Percentiles rank a stretch among this genome's conserved stretches.
phyloP scores from a whole-genome alignment of 2,888 invertebrate genomes.

The Orthosia cruda region DNA sequence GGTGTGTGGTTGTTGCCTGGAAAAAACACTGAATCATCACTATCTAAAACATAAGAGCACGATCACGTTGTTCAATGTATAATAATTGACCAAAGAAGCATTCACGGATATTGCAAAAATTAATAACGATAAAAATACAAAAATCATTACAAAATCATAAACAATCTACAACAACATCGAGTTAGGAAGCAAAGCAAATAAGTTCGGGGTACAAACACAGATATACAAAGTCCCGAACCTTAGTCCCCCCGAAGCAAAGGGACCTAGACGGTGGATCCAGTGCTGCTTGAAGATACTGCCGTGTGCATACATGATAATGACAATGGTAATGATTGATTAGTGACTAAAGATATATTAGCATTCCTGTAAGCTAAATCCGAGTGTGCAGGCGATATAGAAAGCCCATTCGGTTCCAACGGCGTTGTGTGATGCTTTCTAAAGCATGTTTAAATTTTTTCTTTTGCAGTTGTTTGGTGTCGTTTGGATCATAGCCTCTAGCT shows the following conservation, averaged over 20 bases:
- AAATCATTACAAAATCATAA: slow-evolving; percentile 50
- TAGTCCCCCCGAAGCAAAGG: slow-evolving; percentile 84
- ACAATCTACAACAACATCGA: slow-evolving; percentile 66
- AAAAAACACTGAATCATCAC: slow-evolving; percentile 77
- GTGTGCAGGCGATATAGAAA: slow-evolving; percentile 90
- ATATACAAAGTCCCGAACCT: slow-evolving; percentile 84
- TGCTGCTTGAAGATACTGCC: slow-evolving; percentile 88
- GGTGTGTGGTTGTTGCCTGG: slow-evolving; percentile 86
- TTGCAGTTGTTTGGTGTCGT: slow-evolving; percentile 92
- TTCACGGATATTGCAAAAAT: slow-evolving; percentile 45
- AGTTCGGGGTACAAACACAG: slow-evolving; percentile 69
- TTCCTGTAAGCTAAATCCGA: slow-evolving; percentile 90
- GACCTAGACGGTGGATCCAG: slow-evolving; percentile 86
- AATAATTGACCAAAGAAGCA: slow-evolving; percentile 46
- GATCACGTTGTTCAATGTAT: slow-evolving; percentile 33
- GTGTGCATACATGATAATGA: slow-evolving; percentile 83
- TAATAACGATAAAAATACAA: slow-evolving; percentile 32
- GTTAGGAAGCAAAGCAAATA: slow-evolving; percentile 67
- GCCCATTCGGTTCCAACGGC: slow-evolving; percentile 88
- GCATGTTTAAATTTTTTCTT: slow-evolving; percentile 92
- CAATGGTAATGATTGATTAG: slow-evolving; percentile 83
- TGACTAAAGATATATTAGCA: slow-evolving; percentile 84
- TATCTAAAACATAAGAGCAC: slow-evolving; percentile 60
- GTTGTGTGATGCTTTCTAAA: slow-evolving; percentile 89
- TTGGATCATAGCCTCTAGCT: slow-evolving; percentile 92